Percentiles rank a stretch among this genome's conserved stretches.
These are phyloP conservation scores for Pseudochirops cupreus DNA, from an alignment of 2,797 vertebrate genomes.

Conservation along the genomic window DNA sequence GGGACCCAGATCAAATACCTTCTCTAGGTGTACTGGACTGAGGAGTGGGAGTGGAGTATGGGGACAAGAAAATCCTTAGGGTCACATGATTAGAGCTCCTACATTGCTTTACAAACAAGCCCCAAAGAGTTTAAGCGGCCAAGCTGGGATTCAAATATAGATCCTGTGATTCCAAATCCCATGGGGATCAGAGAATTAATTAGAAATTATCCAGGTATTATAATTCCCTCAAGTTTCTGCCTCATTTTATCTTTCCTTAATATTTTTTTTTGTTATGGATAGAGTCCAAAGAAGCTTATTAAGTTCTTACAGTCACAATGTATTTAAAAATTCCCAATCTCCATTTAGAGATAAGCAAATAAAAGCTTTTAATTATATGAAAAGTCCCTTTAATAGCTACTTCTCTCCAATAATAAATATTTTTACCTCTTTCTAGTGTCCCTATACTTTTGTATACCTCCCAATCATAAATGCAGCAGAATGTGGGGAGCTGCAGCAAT, in stretches of 20 bases:
- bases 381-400: conserved; percentile 15
- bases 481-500: not conserved
- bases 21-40: not conserved
- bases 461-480: not conserved
- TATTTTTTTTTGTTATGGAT: not conserved
- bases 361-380: not conserved
- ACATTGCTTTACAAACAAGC: not conserved
- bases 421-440: not conserved
- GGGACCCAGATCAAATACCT: not conserved
- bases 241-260: not conserved
- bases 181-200: not conserved
- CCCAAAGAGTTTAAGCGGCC: not conserved
- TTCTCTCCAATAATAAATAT: not conserved
- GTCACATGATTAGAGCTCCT: not conserved
- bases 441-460: not conserved
- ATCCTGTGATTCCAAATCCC: not conserved
- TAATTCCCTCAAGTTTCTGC: not conserved
- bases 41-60: too few species aligned
- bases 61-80: not conserved
- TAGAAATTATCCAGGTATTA: not conserved
- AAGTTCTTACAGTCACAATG: not conserved
- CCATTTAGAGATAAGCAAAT: not conserved
- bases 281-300: not conserved
- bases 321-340: not conserved
- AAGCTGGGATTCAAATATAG: not conserved